Conservation (phyloP, 1,140 invertebrate species). For the Laodelphax striatellus region DNA sequence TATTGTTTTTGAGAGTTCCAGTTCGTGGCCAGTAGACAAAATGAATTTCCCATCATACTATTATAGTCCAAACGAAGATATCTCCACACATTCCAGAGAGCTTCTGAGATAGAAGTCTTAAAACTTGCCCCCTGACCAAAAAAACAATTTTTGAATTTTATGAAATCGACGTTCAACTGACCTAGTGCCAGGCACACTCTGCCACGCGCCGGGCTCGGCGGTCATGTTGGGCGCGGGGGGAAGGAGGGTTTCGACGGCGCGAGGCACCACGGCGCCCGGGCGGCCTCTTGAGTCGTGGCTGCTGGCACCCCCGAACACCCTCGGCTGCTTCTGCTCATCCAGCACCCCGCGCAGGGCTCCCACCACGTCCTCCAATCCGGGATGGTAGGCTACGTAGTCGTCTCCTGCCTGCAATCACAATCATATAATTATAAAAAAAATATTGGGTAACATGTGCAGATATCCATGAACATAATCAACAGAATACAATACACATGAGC, state of each 20-base stretch:
- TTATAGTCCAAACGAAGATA: no score
- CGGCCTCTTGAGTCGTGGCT: neutral
- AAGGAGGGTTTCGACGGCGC: conserved; percentile 33
- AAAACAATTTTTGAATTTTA: no score
- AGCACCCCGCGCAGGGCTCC: conserved; percentile 24
- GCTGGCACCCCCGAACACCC: conserved; percentile 19
- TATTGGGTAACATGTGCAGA: no score
- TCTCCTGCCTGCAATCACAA: conserved; percentile 28
- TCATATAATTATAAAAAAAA: neutral
- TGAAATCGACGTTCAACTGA: conserved; percentile 17
- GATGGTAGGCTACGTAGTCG: conserved; percentile 33
- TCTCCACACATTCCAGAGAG: no score
- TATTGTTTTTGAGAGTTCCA: no score
- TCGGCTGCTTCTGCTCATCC: conserved; percentile 17
- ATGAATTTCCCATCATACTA: no score
- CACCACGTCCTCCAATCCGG: conserved; percentile 21
- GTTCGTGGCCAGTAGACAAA: no score
- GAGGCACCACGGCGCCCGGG: neutral
- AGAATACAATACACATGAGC: no score
- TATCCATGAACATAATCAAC: no score
- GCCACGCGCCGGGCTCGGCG: conserved; percentile 41
- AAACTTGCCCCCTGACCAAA: no score
- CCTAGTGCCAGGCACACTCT: conserved; percentile 42
- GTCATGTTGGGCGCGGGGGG: conserved; percentile 34
- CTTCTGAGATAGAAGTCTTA: no score